These are phyloP conservation scores for Pyrocoelia pectoralis DNA, from an alignment of 2,888 invertebrate species.

Conservation along the genomic window DNA sequence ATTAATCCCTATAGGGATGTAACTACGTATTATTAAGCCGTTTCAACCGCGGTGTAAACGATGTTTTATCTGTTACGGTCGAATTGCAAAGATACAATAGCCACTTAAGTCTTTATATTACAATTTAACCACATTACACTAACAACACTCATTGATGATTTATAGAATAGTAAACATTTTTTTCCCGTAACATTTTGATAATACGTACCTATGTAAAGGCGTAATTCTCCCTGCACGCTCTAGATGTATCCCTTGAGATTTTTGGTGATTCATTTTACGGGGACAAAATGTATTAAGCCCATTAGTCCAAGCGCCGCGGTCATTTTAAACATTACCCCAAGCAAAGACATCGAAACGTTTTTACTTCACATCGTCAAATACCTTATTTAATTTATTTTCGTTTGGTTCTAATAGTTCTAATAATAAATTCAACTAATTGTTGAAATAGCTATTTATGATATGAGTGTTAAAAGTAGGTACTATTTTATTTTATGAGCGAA, in stretches of 20 bases:
- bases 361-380: neutral
- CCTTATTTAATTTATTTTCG: too few species aligned
- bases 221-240: neutral
- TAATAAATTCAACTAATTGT: too few species aligned
- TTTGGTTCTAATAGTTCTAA: too few species aligned
- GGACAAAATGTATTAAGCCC: conserved; percentile 4
- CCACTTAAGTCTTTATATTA: conserved; percentile 42
- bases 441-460: too few species aligned
- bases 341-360: neutral
- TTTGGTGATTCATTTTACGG: conserved; percentile 4
- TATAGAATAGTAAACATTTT: neutral
- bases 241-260: conserved; percentile 8
- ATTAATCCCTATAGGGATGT: conserved; percentile 46
- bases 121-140: conserved; percentile 26
- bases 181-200: neutral
- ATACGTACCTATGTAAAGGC: neutral
- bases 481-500: too few species aligned
- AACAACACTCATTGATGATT: neutral
- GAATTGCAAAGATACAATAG: conserved; percentile 40
- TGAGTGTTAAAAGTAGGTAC: too few species aligned
- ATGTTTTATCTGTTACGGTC: conserved; percentile 46
- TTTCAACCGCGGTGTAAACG: conserved; percentile 46
- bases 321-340: neutral
- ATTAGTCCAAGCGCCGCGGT: conserved; percentile 4
- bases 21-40: conserved; percentile 48